phyloP scores from a whole-genome alignment of 2,888 invertebrate genomes.

The Tenthredo scrophulariae region DNA sequence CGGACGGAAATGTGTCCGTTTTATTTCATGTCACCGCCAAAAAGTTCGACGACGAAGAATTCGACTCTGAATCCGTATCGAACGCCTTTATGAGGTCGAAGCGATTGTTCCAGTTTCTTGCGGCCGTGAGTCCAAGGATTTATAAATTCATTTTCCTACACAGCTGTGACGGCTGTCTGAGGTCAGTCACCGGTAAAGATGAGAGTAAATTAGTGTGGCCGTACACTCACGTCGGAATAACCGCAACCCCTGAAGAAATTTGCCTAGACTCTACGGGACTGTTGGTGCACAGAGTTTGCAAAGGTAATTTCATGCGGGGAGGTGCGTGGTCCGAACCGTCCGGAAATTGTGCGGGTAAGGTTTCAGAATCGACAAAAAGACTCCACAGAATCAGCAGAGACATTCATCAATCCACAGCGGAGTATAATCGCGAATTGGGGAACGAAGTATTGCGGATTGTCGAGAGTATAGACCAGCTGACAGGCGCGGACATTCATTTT shows the following conservation, averaged over 20 bases:
- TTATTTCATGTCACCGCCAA: slow-evolving; percentile 78
- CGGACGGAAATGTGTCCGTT: slow-evolving; percentile 70
- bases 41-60: slow-evolving; percentile 15
- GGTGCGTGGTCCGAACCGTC: slow-evolving; percentile 59
- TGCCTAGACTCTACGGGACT: slow-evolving; percentile 59
- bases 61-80: background rate
- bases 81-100: slow-evolving; percentile 34
- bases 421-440: slow-evolving; percentile 64
- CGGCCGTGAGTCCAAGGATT: slow-evolving; percentile 5
- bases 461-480: slow-evolving; percentile 77
- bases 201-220: slow-evolving; percentile 25
- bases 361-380: slow-evolving; percentile 42
- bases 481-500: slow-evolving; percentile 82
- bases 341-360: slow-evolving; percentile 52
- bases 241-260: slow-evolving; percentile 58
- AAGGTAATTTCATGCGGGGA: slow-evolving; percentile 61
- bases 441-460: slow-evolving; percentile 77
- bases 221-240: slow-evolving; percentile 30
- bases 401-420: slow-evolving; percentile 48
- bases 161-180: slow-evolving; percentile 47
- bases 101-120: slow-evolving; percentile 36
- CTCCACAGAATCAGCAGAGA: slow-evolving; percentile 42
- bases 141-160: slow-evolving; percentile 42
- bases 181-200: slow-evolving; percentile 18
- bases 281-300: slow-evolving; percentile 60